Percentiles rank a stretch among this genome's conserved stretches.
phyloP scores from a whole-genome alignment of 2,797 vertebrate genomes.

The Aulostomus chinensis region DNA sequence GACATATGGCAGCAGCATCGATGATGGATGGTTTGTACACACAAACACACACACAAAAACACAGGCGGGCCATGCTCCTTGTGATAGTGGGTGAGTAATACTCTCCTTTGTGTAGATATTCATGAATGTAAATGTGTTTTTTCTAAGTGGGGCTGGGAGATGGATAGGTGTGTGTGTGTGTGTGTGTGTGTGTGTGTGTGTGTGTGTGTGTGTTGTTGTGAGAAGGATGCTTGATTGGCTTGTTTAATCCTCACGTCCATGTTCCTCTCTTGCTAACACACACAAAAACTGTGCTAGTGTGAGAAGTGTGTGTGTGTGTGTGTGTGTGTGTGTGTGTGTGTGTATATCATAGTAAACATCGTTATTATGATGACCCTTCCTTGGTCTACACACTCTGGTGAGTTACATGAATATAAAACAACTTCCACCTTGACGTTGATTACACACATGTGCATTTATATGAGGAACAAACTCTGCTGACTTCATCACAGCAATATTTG shows the following conservation, averaged over 20 bases:
- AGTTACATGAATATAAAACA: constrained; percentile 66
- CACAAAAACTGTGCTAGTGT: not conserved
- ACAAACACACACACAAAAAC: not conserved
- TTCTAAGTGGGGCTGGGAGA: constrained; percentile 61
- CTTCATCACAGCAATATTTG: constrained; percentile 22
- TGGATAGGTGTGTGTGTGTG: constrained; percentile 62
- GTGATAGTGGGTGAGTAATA: constrained; percentile 54
- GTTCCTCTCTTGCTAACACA: not conserved
- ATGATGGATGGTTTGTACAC: constrained; percentile 49
- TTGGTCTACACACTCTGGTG: constrained; percentile 38
- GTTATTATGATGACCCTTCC: constrained; percentile 42
- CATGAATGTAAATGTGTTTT: constrained; percentile 70
- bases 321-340: not conserved
- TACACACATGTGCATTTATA: constrained; percentile 36
- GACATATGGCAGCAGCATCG: constrained; percentile 7
- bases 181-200: too few relatives aligned
- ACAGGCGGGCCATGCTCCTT: constrained; percentile 8
- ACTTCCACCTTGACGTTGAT: constrained; percentile 48
- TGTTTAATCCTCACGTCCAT: constrained; percentile 43
- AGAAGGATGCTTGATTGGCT: constrained; percentile 52
- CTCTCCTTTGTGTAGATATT: constrained; percentile 57
- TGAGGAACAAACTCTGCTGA: constrained; percentile 22
- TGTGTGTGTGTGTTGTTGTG: constrained; percentile 63
- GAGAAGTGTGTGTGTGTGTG: not conserved
- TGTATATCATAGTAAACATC: too few relatives aligned